Conservation (phyloP, 2,888 invertebrate species). For the Aelia acuminata region DNA sequence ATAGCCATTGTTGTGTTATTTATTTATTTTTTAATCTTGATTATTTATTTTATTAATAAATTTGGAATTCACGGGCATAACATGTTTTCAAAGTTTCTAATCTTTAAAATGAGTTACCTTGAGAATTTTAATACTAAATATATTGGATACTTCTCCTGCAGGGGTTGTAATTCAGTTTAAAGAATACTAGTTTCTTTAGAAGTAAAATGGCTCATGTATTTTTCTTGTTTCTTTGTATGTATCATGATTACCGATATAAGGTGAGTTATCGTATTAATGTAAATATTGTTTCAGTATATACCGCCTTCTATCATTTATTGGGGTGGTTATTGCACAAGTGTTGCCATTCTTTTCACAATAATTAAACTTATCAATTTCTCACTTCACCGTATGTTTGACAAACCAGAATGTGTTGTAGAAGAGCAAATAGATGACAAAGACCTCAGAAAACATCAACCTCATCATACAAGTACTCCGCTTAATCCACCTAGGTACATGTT, state of each 20-base stretch:
- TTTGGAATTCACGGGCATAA: neutral
- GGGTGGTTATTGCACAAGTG: conserved; percentile 87
- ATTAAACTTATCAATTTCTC: conserved; percentile 91
- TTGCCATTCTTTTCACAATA: conserved; percentile 83
- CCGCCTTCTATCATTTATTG: conserved; percentile 86
- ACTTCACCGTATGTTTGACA: conserved; percentile 94
- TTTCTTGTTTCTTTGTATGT: neutral
- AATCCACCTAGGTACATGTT: conserved; percentile 54
- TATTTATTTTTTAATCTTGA: neutral
- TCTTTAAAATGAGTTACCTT: neutral
- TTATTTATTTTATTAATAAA: neutral
- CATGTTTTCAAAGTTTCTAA: neutral
- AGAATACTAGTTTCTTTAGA: neutral
- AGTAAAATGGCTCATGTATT: neutral
- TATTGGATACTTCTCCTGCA: too few species aligned
- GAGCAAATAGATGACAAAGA: conserved; percentile 67
- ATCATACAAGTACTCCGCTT: conserved; percentile 60
- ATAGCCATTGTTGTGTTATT: neutral
- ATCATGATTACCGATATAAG: conserved; percentile 35
- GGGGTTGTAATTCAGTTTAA: neutral
- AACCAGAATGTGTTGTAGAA: conserved; percentile 85
- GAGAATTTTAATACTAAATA: neutral
- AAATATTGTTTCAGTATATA: conserved; percentile 78
- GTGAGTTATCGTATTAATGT: neutral
- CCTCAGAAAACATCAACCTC: conserved; percentile 60